A percentile compares a stretch with the other conserved stretches of the same genome.
Conservation (phyloP, 2,888 invertebrate genomes). For the Drosophila rellima region DNA sequence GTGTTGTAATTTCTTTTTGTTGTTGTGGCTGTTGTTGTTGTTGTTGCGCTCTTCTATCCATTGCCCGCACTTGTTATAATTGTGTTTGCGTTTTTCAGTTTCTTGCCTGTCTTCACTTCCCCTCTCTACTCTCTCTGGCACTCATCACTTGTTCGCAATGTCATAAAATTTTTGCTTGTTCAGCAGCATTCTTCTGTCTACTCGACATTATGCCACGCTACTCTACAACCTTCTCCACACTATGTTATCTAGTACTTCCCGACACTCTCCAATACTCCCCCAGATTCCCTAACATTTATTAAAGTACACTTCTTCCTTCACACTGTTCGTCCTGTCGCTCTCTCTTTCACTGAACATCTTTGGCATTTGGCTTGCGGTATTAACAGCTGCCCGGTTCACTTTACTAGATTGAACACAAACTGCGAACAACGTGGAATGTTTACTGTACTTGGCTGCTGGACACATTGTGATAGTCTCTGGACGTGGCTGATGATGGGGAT, state of each 20-base stretch:
- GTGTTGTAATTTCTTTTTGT: slow-evolving; percentile 42
- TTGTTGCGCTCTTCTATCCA: slow-evolving; percentile 25
- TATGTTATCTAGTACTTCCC: slow-evolving; percentile 10
- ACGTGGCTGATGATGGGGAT: neutral
- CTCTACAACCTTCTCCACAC: slow-evolving; percentile 9
- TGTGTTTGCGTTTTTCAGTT: slow-evolving; percentile 78
- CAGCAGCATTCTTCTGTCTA: slow-evolving; percentile 67
- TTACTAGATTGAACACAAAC: slow-evolving; percentile 69
- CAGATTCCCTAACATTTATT: neutral
- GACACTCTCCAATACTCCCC: neutral
- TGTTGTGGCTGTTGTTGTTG: neutral
- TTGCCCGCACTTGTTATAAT: slow-evolving; percentile 76
- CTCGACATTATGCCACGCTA: slow-evolving; percentile 39
- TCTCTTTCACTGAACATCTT: slow-evolving; percentile 53
- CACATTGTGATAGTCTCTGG: slow-evolving; percentile 54
- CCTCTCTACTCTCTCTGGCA: neutral
- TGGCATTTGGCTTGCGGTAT: slow-evolving; percentile 70
- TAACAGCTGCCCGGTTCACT: slow-evolving; percentile 59
- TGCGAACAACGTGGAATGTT: slow-evolving; percentile 53
- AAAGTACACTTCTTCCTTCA: slow-evolving; percentile 1
- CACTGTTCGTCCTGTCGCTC: slow-evolving; percentile 26
- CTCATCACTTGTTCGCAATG: slow-evolving; percentile 67
- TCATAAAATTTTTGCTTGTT: slow-evolving; percentile 78
- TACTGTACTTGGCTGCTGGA: slow-evolving; percentile 49
- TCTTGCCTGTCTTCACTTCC: slow-evolving; percentile 16